These are phyloP conservation scores for Nymphalis c-album DNA, from an alignment of 2,888 invertebrate genomes.

Conservation along the genomic window DNA sequence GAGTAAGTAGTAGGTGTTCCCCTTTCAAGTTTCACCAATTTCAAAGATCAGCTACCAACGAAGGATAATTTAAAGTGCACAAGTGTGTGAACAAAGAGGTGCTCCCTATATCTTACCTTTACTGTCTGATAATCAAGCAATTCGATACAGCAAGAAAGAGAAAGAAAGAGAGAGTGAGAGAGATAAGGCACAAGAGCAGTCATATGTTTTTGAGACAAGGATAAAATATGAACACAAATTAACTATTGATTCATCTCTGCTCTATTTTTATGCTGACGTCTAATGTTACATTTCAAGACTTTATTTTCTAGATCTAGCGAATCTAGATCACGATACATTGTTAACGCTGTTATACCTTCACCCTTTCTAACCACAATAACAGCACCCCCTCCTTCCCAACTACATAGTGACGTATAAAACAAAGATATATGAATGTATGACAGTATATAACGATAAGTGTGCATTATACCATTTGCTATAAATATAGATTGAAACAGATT, in stretches of 20 bases:
- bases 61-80: too few relatives aligned
- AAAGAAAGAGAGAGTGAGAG: too few relatives aligned
- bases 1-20: too few relatives aligned
- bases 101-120: too few relatives aligned
- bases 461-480: slow-evolving; percentile 1
- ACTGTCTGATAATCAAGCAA: too few relatives aligned
- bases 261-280: background rate
- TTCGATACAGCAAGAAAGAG: too few relatives aligned
- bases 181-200: too few relatives aligned
- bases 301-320: background rate
- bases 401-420: background rate
- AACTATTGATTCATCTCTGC: too few relatives aligned
- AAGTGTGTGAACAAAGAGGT: too few relatives aligned
- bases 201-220: background rate
- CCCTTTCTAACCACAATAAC: slow-evolving; percentile 7
- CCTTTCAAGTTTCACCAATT: too few relatives aligned
- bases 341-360: background rate
- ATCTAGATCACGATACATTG: slow-evolving; percentile 10
- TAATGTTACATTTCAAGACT: background rate
- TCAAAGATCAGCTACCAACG: too few relatives aligned
- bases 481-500: background rate
- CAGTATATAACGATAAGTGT: background rate
- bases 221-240: too few relatives aligned
- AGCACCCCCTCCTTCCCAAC: background rate
- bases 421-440: background rate